Conservation (phyloP, 2,888 invertebrate species). For the Shargacucullia verbasci region DNA sequence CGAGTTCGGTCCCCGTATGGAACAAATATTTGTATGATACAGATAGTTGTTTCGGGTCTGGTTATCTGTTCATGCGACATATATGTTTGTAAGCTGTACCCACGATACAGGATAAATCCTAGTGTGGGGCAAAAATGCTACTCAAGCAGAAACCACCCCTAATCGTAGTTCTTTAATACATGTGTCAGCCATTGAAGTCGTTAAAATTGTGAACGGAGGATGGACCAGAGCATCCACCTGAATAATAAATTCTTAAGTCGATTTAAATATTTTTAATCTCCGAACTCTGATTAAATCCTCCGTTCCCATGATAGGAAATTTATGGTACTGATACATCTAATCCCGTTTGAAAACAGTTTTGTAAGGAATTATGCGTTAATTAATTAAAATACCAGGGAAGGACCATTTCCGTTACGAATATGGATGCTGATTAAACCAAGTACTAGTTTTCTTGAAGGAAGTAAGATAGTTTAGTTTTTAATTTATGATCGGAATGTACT, state of each 20-base stretch:
- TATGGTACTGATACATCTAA: conserved; percentile 43
- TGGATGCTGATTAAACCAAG: conserved; percentile 41
- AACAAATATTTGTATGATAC: too few relatives aligned
- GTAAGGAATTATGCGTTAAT: conserved; percentile 48
- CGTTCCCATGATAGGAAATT: conserved; percentile 43
- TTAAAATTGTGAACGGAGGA: neutral
- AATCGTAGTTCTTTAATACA: too few relatives aligned
- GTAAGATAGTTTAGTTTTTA: conserved; percentile 22
- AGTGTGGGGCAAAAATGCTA: too few relatives aligned
- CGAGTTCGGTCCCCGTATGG: too few relatives aligned
- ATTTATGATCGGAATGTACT: conserved; percentile 9
- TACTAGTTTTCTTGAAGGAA: conserved; percentile 31
- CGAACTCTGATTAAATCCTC: conserved; percentile 22
- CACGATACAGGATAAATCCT: too few relatives aligned
- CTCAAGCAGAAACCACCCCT: too few relatives aligned
- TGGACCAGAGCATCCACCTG: neutral
- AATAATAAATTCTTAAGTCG: conserved; percentile 18
- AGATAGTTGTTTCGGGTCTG: too few relatives aligned
- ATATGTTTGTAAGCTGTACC: too few relatives aligned
- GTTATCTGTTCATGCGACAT: too few relatives aligned
- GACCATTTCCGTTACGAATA: conserved; percentile 48
- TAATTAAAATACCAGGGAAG: conserved; percentile 54
- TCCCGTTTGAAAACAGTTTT: conserved; percentile 37
- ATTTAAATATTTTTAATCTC: conserved; percentile 33
- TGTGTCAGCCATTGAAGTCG: too few relatives aligned